phyloP scores from a whole-genome alignment of 2,888 invertebrate genomes.

The Leptinotarsa peninsularis region DNA sequence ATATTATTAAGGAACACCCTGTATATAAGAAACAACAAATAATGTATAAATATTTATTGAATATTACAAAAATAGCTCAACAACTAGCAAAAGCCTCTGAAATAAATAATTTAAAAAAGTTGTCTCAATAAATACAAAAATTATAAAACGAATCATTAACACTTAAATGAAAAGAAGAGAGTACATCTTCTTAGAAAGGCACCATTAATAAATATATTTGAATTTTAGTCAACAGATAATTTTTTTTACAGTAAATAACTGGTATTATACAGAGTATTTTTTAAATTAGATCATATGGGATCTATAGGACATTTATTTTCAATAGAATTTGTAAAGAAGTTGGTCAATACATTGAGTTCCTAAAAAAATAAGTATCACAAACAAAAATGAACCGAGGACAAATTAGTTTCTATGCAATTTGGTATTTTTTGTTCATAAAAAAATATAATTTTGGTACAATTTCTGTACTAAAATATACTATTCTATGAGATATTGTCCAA shows the following conservation, averaged over 20 bases:
- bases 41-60: conserved; percentile 34
- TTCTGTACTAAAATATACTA: too few species aligned
- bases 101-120: conserved; percentile 33
- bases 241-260: background rate
- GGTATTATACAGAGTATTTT: conserved; percentile 3
- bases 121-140: conserved; percentile 20
- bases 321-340: too few species aligned
- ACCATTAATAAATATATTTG: conserved; percentile 12
- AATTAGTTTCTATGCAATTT: too few species aligned
- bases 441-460: too few species aligned
- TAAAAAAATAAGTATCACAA: too few species aligned
- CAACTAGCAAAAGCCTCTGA: conserved; percentile 23
- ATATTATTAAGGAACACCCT: background rate
- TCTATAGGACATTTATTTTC: too few species aligned
- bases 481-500: too few species aligned
- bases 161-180: background rate
- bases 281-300: background rate
- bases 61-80: conserved; percentile 35
- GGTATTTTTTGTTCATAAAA: too few species aligned
- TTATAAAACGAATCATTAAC: background rate
- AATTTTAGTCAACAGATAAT: conserved; percentile 1
- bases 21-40: conserved; percentile 3
- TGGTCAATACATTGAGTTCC: too few species aligned
- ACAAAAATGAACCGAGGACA: too few species aligned
- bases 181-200: background rate